Evolutionary conservation across 2,797 vertebrate genomes (phyloP), one percentile per base, ranked within the genome.

Genomic region (Danio aesculapii): DNA sequence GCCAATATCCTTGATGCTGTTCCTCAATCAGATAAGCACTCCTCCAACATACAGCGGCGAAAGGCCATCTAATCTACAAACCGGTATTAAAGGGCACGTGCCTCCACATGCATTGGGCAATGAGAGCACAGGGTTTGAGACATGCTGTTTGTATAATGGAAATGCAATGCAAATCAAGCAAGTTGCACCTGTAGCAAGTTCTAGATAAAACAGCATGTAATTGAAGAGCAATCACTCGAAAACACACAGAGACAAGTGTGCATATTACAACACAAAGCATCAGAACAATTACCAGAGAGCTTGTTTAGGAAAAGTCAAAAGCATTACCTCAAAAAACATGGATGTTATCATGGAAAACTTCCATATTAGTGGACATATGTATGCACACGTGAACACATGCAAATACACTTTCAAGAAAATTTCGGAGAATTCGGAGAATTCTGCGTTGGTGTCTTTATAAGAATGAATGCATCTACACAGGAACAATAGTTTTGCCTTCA

Each of bases 61-160:
- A 61, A 79, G 11, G 7, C 66, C 44, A 69, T 59, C 44, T 52
- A 50, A 64, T 61, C 46, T 14, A 46, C 10, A 0, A 46, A 61
- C 58, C 12, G 19, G 16, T 44, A 61, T 43, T 79, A 47, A 17
- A 67, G 6, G 53, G 9, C 77, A 7, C 30, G 21, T 21, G 14
- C 14, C 30, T 12, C 2, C 50, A 6, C 14, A 13, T 53, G 50
- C 10, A 11, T 53, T 11, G 10, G 14, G 13, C 21, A 58, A 14
- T 3, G 7, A 57, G 52, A 68, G 21, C n/a, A 67, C 8, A 17
- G 43, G 49, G 53, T 61, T 61, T 52, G 57, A 6, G 67, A 43
- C n/a, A 44, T 11, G 21, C 44, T 70, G 66, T 71, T 79, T 53
- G 58, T 71, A 61, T 53, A 62, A 79, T 71, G 77, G 58, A 79